Base-by-base conservation (phyloP, 2,797 vertebrate genomes). In the Platalea minor region DNA sequence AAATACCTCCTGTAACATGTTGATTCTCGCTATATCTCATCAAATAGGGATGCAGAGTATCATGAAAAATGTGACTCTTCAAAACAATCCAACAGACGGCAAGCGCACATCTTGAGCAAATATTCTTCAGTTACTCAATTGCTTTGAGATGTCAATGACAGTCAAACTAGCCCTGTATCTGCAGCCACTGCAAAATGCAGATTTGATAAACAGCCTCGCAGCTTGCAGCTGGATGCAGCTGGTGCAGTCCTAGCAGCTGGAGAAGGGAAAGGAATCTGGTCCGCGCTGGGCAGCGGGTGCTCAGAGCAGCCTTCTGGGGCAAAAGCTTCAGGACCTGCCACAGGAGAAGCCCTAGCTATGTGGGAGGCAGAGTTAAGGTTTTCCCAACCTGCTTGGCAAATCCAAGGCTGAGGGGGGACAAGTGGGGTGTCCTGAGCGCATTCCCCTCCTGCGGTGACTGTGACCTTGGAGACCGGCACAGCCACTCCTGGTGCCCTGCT, bases 381-480 rank as follows among this genome's bases (percentile, higher is more conserved):
- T 37, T 57, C 11, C 31, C 17, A 57, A 5, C 8, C 33, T 26
- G 17, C 23, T 2, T 57, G 70, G 39, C 12, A 73, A 63, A 68
- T 24, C 21, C 10, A 26, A 73, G 24, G 19, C 12, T 61, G 75
- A 29, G 25, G 43, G 61, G 24, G 7, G 17, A 13, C 0, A 4
- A 50, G 31, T 39, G 45, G 24, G 6, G 16, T 28, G 54, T 43
- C 28, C 37, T 17, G 23, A 35, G 29, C 19, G 10, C 6, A 20
- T 39, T 18, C 19, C 17, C 9, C 4, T 85, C 19, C n/a, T 1
- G 0, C 19, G 18, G 26, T 1, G 10, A 18, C 37, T 0, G 1
- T 20, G 61, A 35, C 14, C 25, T 51, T 1, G 0, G 28, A 59
- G n/a, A 41, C 7, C 0, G 4, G 8, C 45, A 18, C 19, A 17